A percentile compares a stretch with the other conserved stretches of the same genome.
Conservation (phyloP, 2,113 vertebrate species). For the Aldabrachelys gigantea region DNA sequence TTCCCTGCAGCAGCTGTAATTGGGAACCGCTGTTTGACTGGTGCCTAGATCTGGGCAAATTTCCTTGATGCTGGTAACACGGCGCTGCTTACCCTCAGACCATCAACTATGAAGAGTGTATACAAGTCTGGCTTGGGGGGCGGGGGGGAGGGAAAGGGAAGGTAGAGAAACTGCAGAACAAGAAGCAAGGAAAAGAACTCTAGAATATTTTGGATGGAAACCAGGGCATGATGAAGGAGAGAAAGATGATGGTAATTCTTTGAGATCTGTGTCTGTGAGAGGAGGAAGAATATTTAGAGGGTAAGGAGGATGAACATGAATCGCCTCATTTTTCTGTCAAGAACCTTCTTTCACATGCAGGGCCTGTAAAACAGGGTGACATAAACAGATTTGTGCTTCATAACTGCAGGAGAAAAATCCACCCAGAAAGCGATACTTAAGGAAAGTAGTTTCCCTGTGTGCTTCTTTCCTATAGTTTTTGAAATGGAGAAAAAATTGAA, state of each 20-base stretch:
- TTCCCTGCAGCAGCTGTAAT: background rate
- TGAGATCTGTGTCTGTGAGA: background rate
- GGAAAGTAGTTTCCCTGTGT: background rate
- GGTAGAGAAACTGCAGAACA: background rate
- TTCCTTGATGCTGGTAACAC: no score
- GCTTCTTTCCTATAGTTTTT: background rate
- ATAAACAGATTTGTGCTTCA: background rate
- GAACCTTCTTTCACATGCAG: background rate
- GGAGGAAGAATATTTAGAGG: background rate
- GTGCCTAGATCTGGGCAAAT: no score
- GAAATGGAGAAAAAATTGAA: background rate
- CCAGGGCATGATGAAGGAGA: background rate
- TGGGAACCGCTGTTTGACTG: background rate
- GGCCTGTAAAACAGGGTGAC: background rate
- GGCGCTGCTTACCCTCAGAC: background rate
- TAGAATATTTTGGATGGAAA: background rate
- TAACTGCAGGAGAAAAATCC: background rate
- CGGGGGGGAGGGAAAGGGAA: no score
- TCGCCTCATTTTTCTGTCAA: background rate
- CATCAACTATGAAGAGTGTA: background rate
- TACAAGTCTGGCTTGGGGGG: background rate
- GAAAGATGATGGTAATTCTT: background rate
- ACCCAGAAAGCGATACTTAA: background rate
- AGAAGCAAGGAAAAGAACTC: background rate
- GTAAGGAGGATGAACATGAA: background rate